Base-by-base conservation (phyloP, 2,888 invertebrate species). In the Orthonevra nobilis region DNA sequence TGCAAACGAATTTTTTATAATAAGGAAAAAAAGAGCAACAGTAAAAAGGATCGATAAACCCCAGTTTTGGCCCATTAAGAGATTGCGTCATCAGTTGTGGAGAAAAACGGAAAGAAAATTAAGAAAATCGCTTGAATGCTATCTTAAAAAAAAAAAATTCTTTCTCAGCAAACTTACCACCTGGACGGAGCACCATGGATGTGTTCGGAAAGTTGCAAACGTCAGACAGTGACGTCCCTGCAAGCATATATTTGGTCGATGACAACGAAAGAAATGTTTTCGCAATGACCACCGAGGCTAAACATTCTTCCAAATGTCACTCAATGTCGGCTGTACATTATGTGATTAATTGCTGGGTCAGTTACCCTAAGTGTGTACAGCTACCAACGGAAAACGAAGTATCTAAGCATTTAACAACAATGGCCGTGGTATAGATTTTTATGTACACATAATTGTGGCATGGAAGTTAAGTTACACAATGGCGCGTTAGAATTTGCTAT, bases 31-130 rank as follows among this genome's bases (percentile, higher is more conserved):
- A 61, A 61, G 36, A 14, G 17, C 7, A 61, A 26, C 34, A 38
- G 15, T 23, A 42, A 46, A 42, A 32, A 54, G 50, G 17, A 72
- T 77, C 77, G 64, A 77, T 77, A 77, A 72, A 72, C 77, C 64
- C 30, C 70, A 72, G 64, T 60, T 56, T 66, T 52, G 60, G 52
- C 64, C 66, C 64, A 58, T 77, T 72, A 60, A 66, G 60, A 38
- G 15, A 46, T 60, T 77, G 77, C 77, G 77, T 77, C 77, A 77
- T 64, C 64, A 26, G 12, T 40, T 10, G 42, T 19, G 40, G 19
- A 28, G 7, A 30, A 15, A 23, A 52, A 23, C 6, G 26, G 6
- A 3, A 1, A 42, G 7, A 36, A 61, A 38, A 34, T 60, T 9
- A 48, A 42, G 34, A 72, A 72, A 42, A 63, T 72, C 48, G 19